Evolutionary conservation across 2,888 invertebrate genomes (phyloP), one percentile per base, ranked within the genome.

Genomic region (Deladenus siricidicola): DNA sequence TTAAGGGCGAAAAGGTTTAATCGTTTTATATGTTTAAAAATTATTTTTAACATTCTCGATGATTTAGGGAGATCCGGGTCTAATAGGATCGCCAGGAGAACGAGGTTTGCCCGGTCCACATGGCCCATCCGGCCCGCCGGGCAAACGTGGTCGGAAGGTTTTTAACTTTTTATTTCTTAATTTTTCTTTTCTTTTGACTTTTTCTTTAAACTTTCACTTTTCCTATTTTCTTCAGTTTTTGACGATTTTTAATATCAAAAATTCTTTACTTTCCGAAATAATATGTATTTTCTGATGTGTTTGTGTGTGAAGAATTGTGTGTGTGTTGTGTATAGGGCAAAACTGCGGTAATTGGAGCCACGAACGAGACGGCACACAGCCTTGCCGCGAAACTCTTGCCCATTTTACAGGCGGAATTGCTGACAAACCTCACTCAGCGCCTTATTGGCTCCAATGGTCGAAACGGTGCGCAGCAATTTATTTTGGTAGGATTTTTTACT

Each of bases 1-100:
- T 66, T 23, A 76, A 74, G 55, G 75, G 75, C 56, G 74, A 75
- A 54, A 75, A 75, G 71, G 75, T 74, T 49, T 39, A 56, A 56
- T 14, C 14, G 17, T 51, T 47, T 55, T 4, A 10, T n/a, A 1
- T 26, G n/a, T n/a, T 56, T 26, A 21, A n/a, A 8, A 23, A n/a
- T 56, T 56, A 21, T 17, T 17, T n/a, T 29, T 60, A n/a, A n/a
- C n/a, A n/a, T n/a, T n/a, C n/a, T n/a, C n/a, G n/a, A n/a, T n/a
- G n/a, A n/a, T 62, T 28, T 28, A 62, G 62, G 62, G 62, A 43
- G 62, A 62, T 23, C 19, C 44, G 6, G 60, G 60, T 49, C 30
- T n/a, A 21, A 24, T 45, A 6, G 78, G 78, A 42, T 66, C 66
- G 21, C 67, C 69, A 26, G 78, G 78, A 58, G 64, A 69, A 21